A percentile compares a stretch with the other conserved stretches of the same genome.
phyloP scores from a whole-genome alignment of 2,888 invertebrate genomes.

The Drosophila mayaguana region DNA sequence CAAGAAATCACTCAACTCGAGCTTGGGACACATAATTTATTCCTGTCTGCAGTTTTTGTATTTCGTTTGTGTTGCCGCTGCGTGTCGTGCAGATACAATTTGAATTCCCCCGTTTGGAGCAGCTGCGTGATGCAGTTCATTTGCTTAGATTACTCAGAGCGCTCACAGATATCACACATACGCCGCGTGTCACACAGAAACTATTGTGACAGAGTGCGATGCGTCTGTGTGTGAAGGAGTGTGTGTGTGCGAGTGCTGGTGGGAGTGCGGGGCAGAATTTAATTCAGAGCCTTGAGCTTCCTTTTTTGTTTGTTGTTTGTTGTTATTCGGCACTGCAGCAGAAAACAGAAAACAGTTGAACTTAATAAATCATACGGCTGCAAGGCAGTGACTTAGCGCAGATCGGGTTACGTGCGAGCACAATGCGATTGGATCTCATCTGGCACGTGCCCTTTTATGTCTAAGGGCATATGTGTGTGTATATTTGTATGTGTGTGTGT shows the following conservation, averaged over 20 bases:
- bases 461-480: background rate
- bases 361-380: conserved; percentile 61
- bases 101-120: conserved; percentile 35
- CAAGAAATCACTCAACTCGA: conserved; percentile 6
- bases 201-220: conserved; percentile 12
- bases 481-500: background rate
- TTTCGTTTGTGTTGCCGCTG: conserved; percentile 5
- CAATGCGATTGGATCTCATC: conserved; percentile 32
- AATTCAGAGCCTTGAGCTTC: conserved; percentile 23
- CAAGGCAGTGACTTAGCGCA: background rate
- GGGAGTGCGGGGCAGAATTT: conserved; percentile 14
- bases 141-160: conserved; percentile 48
- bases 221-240: background rate
- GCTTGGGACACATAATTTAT: conserved; percentile 18
- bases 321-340: conserved; percentile 13
- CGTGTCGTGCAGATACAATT: conserved; percentile 41
- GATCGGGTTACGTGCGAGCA: conserved; percentile 20
- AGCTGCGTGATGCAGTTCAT: conserved; percentile 18
- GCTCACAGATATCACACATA: conserved; percentile 44
- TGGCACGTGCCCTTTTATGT: conserved; percentile 15
- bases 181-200: conserved; percentile 39
- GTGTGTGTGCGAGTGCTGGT: too few species aligned
- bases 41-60: background rate
- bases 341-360: conserved; percentile 32
- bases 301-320: conserved; percentile 45